Evolutionary conservation across 2,113 vertebrate species (phyloP), one percentile per base, ranked within the genome.

Genomic region (Alligator mississippiensis): DNA sequence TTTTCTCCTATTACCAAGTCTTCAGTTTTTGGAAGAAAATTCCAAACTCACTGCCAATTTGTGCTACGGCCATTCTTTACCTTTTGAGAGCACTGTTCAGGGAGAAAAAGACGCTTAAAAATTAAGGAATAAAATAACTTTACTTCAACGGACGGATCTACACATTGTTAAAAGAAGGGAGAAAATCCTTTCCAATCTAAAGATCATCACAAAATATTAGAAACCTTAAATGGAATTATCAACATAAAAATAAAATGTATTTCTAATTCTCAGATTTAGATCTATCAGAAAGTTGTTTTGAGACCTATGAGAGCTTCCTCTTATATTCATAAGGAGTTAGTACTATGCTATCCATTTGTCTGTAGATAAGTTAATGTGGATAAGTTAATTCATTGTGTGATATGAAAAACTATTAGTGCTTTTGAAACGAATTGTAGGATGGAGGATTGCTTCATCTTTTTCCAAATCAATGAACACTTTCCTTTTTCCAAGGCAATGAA

Each of bases 21-120:
- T 94, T 64, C 11, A 76, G 11, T 93, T 95, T 94, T 97, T 92
- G 80, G 90, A 96, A 95, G 60, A 94, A 90, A 59, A 93, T 88
- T 79, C 70, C 57, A n/a, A 93, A 83, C 88, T 15, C 68, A 94
- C 59, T 95, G 93, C 86, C 91, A 93, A 76, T 80, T 94, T 94
- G 80, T 90, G 77, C 27, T 70, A 34, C 21, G 94, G 95, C 85
- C 88, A 88, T 97, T 96, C 83, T 93, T 90, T 94, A 82, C 47
- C 76, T 34, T 74, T 90, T 91, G 70, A 83, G 66, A 96, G 57
- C 34, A 90, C 68, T 90, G 72, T 89, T 93, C 82, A 92, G 88
- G 84, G 85, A 95, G 74, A 92, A 95, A 79, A 84, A 90, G 74
- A 91, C 74, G 25, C 38, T 89, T 90, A 55, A 72, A 93, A 93